These are phyloP conservation scores for Lypha dubia DNA, from an alignment of 2,888 invertebrate genomes.

Conservation along the genomic window DNA sequence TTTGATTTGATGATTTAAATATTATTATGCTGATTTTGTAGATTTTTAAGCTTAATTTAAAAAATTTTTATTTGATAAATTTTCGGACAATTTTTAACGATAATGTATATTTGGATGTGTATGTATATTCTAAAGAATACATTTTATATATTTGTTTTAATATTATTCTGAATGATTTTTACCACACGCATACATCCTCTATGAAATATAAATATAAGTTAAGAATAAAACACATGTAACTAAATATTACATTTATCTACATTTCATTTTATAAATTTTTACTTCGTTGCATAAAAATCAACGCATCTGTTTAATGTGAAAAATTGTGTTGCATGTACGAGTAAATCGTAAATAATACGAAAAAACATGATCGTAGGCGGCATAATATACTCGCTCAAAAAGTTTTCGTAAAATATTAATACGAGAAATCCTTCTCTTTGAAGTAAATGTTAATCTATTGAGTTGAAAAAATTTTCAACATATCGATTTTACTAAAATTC, in stretches of 20 bases:
- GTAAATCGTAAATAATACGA: conserved; percentile 18
- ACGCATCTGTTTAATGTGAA: conserved; percentile 30
- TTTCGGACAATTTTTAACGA: no score
- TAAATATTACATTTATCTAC: conserved; percentile 48
- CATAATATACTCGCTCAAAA: background rate
- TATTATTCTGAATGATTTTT: conserved; percentile 30
- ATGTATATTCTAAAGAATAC: no score
- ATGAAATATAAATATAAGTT: background rate
- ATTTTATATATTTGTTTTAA: conserved; percentile 10
- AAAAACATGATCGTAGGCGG: conserved; percentile 33
- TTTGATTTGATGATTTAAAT: no score
- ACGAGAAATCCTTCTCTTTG: background rate
- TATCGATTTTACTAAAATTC: no score
- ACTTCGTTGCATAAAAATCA: conserved; percentile 61
- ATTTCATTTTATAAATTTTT: conserved; percentile 55
- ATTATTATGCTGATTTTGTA: no score
- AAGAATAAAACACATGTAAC: conserved; percentile 42
- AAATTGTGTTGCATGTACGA: conserved; percentile 7
- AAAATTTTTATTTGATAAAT: no score
- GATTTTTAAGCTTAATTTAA: no score
- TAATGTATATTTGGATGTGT: no score
- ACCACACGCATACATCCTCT: conserved; percentile 9
- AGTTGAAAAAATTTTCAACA: no score
- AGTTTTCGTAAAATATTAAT: background rate
- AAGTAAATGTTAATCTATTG: no score